Conservation (phyloP, 2,888 invertebrate species). For the Podotricha telesiphe region DNA sequence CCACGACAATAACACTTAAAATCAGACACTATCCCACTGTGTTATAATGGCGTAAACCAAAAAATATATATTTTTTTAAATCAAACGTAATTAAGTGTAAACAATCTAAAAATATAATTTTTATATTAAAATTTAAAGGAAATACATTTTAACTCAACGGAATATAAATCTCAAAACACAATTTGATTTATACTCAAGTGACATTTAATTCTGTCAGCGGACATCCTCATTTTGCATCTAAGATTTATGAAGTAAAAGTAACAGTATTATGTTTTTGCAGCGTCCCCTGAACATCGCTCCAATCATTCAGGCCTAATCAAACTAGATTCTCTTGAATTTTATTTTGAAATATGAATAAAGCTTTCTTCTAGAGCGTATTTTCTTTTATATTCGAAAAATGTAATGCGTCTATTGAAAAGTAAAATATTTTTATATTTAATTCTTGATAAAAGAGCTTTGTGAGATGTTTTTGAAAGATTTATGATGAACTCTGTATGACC, state of each 20-base stretch:
- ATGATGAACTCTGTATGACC: too few species aligned
- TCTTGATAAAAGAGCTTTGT: not conserved
- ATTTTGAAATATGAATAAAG: constrained; percentile 30
- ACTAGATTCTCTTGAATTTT: constrained; percentile 20
- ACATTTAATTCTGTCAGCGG: constrained; percentile 46
- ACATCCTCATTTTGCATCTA: constrained; percentile 43
- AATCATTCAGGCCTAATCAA: constrained; percentile 41
- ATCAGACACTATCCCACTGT: too few species aligned
- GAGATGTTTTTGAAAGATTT: too few species aligned
- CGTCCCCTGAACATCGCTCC: constrained; percentile 27
- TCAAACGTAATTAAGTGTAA: too few species aligned
- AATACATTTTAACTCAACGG: not conserved
- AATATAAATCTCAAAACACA: constrained; percentile 10
- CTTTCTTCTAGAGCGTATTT: constrained; percentile 1
- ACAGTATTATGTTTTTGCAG: constrained; percentile 42
- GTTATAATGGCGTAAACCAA: too few species aligned
- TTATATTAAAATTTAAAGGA: not conserved
- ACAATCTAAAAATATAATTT: not conserved
- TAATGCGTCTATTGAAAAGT: not conserved
- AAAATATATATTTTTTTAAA: too few species aligned
- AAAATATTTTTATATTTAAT: too few species aligned
- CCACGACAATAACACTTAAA: too few species aligned
- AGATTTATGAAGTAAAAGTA: constrained; percentile 48
- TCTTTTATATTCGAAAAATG: not conserved
- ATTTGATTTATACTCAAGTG: constrained; percentile 43